phyloP scores from a whole-genome alignment of 2,113 vertebrate genomes.

The Cynopterus brachyotis region DNA sequence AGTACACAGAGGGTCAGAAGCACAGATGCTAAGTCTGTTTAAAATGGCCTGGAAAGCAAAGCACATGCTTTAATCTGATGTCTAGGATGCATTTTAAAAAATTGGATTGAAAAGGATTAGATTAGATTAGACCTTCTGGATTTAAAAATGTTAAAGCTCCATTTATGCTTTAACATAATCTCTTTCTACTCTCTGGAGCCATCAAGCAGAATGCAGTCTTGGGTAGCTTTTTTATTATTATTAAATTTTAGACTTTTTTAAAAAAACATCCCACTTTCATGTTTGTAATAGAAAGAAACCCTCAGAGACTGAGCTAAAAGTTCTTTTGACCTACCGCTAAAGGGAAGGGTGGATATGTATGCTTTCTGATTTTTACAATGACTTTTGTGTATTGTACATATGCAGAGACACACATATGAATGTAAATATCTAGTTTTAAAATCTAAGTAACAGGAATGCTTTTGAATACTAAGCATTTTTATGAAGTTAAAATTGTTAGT shows the following conservation, averaged over 20 bases:
- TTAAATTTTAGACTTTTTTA: conserved; percentile 86
- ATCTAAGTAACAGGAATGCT: conserved; percentile 83
- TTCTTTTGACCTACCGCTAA: conserved; percentile 79
- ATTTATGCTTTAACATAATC: conserved; percentile 96
- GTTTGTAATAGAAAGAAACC: conserved; percentile 86
- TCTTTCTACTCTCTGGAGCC: conserved; percentile 90
- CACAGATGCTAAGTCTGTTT: conserved; percentile 91
- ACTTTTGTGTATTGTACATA: conserved; percentile 82
- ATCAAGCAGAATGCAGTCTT: conserved; percentile 88
- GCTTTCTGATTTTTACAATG: conserved; percentile 80
- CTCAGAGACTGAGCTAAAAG: conserved; percentile 82
- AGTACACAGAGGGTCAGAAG: conserved; percentile 70
- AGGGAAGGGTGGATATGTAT: conserved; percentile 71
- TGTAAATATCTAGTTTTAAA: conserved; percentile 80
- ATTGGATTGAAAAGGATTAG: conserved; percentile 99
- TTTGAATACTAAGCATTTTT: conserved; percentile 82
- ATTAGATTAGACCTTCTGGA: conserved; percentile 97
- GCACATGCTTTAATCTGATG: conserved; percentile 93
- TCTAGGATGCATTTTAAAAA: conserved; percentile 97
- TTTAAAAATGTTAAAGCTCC: conserved; percentile 97
- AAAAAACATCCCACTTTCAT: conserved; percentile 78
- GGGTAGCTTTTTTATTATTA: conserved; percentile 83
- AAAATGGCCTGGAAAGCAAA: conserved; percentile 91
- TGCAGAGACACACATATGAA: conserved; percentile 78
- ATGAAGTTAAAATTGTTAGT: conserved; percentile 63